A percentile compares a stretch with the other conserved stretches of the same genome.
These are phyloP conservation scores for Falco rusticolus DNA, from an alignment of 2,797 vertebrate genomes.

Conservation along the genomic window DNA sequence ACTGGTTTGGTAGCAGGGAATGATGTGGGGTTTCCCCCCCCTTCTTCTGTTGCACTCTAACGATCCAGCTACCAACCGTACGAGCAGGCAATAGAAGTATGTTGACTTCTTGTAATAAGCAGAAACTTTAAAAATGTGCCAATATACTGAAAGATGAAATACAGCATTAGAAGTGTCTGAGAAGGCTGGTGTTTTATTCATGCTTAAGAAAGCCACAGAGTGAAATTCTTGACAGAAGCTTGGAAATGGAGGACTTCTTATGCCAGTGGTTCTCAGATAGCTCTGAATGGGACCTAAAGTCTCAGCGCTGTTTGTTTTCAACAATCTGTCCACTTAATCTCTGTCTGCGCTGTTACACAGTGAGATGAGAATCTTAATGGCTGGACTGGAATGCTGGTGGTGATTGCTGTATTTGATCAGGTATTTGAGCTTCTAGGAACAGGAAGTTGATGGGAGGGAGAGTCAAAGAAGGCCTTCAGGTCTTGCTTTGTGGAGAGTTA, in stretches of 20 bases:
- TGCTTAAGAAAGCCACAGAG: not conserved
- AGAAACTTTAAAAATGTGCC: conserved; percentile 35
- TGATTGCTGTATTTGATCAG: not conserved
- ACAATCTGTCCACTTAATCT: not conserved
- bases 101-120: not conserved
- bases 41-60: not conserved
- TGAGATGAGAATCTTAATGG: not conserved
- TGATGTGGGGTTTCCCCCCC: not conserved
- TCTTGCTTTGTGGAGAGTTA: not conserved
- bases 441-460: not conserved
- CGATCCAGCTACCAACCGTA: not conserved
- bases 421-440: not conserved
- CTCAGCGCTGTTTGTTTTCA: not conserved
- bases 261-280: not conserved
- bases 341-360: not conserved
- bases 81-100: not conserved
- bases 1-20: not conserved
- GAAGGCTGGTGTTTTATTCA: conserved; percentile 46
- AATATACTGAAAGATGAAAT: not conserved
- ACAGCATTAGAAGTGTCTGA: conserved; percentile 2
- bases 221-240: conserved; percentile 34
- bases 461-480: rapidly evolving
- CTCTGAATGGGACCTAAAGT: not conserved
- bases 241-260: not conserved
- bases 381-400: not conserved